These are phyloP conservation scores for Eulimnadia texana DNA, from an alignment of 1,140 invertebrate genomes.

Conservation along the genomic window DNA sequence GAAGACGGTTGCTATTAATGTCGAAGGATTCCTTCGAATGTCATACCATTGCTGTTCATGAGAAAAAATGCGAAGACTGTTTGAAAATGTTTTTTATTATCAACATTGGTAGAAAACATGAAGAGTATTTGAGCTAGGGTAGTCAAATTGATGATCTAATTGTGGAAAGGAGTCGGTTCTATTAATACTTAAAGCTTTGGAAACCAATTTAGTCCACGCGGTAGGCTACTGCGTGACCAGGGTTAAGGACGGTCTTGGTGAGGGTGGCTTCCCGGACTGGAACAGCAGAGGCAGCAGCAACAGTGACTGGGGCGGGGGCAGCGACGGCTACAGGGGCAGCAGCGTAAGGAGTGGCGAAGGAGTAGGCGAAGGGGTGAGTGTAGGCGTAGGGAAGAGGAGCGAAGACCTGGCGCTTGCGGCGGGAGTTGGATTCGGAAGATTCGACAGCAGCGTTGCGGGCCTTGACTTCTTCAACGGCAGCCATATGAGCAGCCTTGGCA, in stretches of 20 bases:
- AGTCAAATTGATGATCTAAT: too few species aligned
- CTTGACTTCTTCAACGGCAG: conserved; percentile 11
- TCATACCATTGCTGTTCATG: too few species aligned
- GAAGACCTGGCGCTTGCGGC: conserved; percentile 1
- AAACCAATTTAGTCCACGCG: conserved; percentile 25
- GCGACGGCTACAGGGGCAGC: conserved; percentile 13
- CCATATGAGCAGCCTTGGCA: conserved; percentile 12
- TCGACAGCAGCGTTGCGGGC: not conserved
- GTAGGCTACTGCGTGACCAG: conserved; percentile 30
- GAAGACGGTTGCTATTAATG: too few species aligned
- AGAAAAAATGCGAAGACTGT: too few species aligned
- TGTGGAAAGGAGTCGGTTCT: too few species aligned
- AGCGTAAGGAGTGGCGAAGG: not conserved
- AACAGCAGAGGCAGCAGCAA: conserved; percentile 22
- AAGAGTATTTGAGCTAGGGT: not conserved
- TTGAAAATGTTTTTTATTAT: too few species aligned
- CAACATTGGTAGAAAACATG: too few species aligned
- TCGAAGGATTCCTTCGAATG: too few species aligned
- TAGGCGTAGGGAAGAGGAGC: not conserved
- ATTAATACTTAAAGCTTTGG: not conserved
- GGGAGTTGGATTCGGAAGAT: not conserved
- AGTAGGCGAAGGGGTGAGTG: conserved; percentile 7
- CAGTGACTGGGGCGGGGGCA: conserved; percentile 21
- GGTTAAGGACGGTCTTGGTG: conserved; percentile 29
- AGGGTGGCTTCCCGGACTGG: conserved; percentile 29